Evolutionary conservation across 2,888 invertebrate species (phyloP), one percentile per base, ranked within the genome.

Genomic region (Pinctada fucata): DNA sequence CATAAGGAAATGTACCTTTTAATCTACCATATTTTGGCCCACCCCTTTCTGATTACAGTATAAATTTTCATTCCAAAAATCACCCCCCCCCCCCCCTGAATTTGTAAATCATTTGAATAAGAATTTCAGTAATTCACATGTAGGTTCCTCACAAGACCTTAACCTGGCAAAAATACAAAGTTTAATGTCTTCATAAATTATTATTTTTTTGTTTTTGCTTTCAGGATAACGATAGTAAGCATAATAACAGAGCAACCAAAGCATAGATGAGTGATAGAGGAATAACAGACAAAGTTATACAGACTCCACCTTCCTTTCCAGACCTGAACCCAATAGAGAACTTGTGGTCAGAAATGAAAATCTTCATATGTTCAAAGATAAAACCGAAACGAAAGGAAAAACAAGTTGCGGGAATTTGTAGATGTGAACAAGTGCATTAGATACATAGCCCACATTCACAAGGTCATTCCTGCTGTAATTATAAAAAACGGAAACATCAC

Each of bases 221-320:
- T 70, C 76, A 82, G 80, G 84, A 84, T 58, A 84, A 81, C 75
- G 84, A 84, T 65, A 68, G 75, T 8, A 84, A 82, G 58, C 84
- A 84, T 66, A 75, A 67, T 45, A 79, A 79, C 48, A 84, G 73
- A 72, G 78, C 78, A 8, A 82, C 82, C 31, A 75, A 45, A 58
- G n/a, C 77, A 16, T 82, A 79, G 81, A 72, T 84, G 75, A 8
- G 64, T 31, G 68, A 78, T n/a, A 70, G 73, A 45, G 70, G 75
- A n/a, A 58, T 82, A 3, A 3, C 67, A 1, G 66, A 77, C 3
- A 50, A 49, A n/a, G 73, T 75, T 1, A 75, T 79, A 75, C 64
- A 51, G 2, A 73, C 78, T 16, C 82, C 82, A 65, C 76, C 83
- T 16, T 81, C 79, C 8, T 79, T 77, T 2, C 82, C 81, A 16